Evolutionary conservation across 2,113 vertebrate species (phyloP), one percentile per base, ranked within the genome.

Genomic region (Sula dactylatra): DNA sequence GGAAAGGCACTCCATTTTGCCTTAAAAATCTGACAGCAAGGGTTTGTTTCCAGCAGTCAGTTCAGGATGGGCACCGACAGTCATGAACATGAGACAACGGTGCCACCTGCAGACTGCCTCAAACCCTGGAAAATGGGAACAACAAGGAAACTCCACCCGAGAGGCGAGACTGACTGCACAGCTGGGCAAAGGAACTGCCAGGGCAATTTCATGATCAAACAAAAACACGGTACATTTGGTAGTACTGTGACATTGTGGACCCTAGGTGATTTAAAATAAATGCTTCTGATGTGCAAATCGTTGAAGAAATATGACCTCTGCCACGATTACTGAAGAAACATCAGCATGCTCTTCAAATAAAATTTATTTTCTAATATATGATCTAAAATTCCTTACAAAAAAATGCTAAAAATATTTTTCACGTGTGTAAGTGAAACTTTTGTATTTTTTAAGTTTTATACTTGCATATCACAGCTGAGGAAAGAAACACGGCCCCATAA

Each of bases 101-200:
- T 86, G 97, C 94, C 97, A 76, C 71, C 97, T 97, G 72, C 90
- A 95, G 97, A 15, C 86, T 24, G 71, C 18, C 27, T 4, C 40
- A 4, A 36, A 45, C 22, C 26, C 36, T 34, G 80, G 59, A 6
- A 61, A 77, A 67, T 0, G 10, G 50, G 13, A 55, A 18, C 22
- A 16, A 11, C 21, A 32, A 0, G 4, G 32, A 6, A 45, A 42
- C 26, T 34, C 9, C 36, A 11, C 2, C 47, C 2, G 2, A 34
- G 32, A 42, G 4, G 15, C 2, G 4, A 42, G 18, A 3, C 29
- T 1, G 19, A 16, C 32, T 13, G 2, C 4, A 3, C 24, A 6
- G 40, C 18, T 10, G 0, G 32, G 10, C 9, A 1, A 1, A 31
- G 0, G 3, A 29, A 1, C 10, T 20, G 15, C 54, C 2, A 4